A percentile compares a stretch with the other conserved stretches of the same genome.
These are phyloP conservation scores for Choristoneura fumiferana DNA, from an alignment of 1,140 invertebrate species.

Conservation along the genomic window DNA sequence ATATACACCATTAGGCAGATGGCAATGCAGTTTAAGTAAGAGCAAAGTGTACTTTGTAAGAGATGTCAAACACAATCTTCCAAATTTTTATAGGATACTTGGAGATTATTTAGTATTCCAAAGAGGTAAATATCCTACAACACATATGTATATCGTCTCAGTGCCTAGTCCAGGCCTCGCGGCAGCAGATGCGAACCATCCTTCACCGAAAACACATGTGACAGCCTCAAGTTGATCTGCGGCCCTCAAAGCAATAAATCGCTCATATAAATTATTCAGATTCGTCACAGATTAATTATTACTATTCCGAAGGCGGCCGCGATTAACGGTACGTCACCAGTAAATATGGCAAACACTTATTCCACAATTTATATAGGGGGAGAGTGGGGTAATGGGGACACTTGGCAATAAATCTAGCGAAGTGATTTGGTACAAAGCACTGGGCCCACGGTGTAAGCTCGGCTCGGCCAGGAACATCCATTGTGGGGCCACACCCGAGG, in stretches of 20 bases:
- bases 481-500: constrained; percentile 63
- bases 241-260: constrained; percentile 59
- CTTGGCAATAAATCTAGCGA: constrained; percentile 69
- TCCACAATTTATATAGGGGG: constrained; percentile 69
- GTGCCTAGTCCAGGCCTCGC: constrained; percentile 2
- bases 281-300: constrained; percentile 74
- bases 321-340: constrained; percentile 73
- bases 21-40: too few species aligned
- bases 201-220: constrained; percentile 34
- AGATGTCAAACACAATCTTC: too few species aligned
- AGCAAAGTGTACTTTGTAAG: too few species aligned
- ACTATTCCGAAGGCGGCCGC: constrained; percentile 67
- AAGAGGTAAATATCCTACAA: too few species aligned
- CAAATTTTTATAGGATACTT: too few species aligned
- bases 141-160: neutral
- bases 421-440: constrained; percentile 76
- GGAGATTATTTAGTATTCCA: too few species aligned
- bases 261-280: constrained; percentile 69
- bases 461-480: constrained; percentile 65
- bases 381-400: constrained; percentile 64
- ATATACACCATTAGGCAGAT: too few species aligned
- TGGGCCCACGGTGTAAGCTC: constrained; percentile 65
- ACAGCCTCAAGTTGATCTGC: constrained; percentile 39
- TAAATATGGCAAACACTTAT: constrained; percentile 77
- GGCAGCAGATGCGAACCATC: constrained; percentile 13